Evolutionary conservation across 2,797 vertebrate species (phyloP).

Genomic region (Sebastes matsubarae): DNA sequence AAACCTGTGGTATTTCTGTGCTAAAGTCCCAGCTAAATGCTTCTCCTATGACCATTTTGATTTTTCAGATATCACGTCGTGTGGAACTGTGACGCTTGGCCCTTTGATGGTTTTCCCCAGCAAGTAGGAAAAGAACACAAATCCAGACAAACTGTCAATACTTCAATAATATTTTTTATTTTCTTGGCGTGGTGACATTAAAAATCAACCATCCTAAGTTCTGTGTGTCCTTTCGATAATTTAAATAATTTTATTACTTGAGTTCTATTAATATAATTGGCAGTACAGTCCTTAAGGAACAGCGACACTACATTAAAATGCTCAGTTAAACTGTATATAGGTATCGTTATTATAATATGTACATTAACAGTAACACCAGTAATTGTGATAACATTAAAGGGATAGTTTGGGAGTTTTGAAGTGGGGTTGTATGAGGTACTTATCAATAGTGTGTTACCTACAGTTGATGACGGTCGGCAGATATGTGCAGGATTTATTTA

Average conservation of each 20-base stretch:
- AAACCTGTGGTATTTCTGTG: neutral
- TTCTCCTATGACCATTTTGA: neutral
- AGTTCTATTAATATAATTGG: neutral
- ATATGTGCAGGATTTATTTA: neutral
- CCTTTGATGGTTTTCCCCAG: slow-evolving; percentile 36
- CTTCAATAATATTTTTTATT: neutral
- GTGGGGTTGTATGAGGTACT: no score
- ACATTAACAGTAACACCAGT: no score
- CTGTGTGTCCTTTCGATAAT: neutral
- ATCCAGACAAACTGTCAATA: neutral
- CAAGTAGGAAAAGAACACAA: neutral
- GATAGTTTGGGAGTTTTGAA: no score
- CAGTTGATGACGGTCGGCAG: no score
- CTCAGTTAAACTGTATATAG: neutral
- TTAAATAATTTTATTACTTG: neutral
- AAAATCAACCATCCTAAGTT: neutral
- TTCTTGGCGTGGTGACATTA: neutral
- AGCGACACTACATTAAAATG: neutral
- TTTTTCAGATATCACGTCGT: slow-evolving; percentile 27
- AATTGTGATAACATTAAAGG: no score
- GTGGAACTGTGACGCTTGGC: slow-evolving; percentile 28
- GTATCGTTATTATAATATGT: neutral
- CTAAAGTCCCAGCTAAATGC: neutral
- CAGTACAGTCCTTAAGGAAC: neutral
- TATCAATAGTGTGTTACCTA: no score